Base-by-base conservation (phyloP, 2,888 invertebrate species). In the Drosophila meridionalis region DNA sequence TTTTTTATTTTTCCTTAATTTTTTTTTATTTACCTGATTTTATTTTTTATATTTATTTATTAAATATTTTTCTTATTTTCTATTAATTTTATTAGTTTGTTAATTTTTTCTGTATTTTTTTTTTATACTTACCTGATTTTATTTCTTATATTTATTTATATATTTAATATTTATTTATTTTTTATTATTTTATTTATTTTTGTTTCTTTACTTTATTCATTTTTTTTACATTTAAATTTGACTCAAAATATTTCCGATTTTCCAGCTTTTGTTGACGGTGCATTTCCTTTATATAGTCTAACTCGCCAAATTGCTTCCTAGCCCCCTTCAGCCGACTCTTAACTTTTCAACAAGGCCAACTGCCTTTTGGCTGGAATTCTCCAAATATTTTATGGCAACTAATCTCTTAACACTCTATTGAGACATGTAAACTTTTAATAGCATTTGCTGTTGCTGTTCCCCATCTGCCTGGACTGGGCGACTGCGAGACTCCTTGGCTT, bases 371-470 rank as follows among this genome's bases (percentile, higher is more conserved):
- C 56, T 58, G 67, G 56, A 76, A 78, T 76, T 74, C 69, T 66
- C 65, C 36, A 81, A 81, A 87, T 89, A 81, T 84, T 89, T 89
- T 76, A 82, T 84, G 87, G 50, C 79, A 89, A 77, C 89, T 87
- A 89, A 86, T 87, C 90, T 89, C 82, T 89, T 87, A 86, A 86
- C 88, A 86, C 88, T 86, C 87, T 82, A 86, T 86, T 86, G 89
- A 89, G 90, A 87, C 85, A 89, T 86, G 80, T 87, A 85, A 89
- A 89, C 83, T 90, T 90, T 89, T 89, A 89, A 89, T 89, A 83
- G 90, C 90, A 89, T 89, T 85, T 86, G 76, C 76, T 69, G 61
- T 69, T 43, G 76, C 76, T 69, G 61, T 69, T 43, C 72, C 66
- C 50, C 40, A 1, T 8, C 20, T 20, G 45, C 53, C 26, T 0